These are phyloP conservation scores for Tachyglossus aculeatus DNA, from an alignment of 2,797 vertebrate species.

Conservation along the genomic window DNA sequence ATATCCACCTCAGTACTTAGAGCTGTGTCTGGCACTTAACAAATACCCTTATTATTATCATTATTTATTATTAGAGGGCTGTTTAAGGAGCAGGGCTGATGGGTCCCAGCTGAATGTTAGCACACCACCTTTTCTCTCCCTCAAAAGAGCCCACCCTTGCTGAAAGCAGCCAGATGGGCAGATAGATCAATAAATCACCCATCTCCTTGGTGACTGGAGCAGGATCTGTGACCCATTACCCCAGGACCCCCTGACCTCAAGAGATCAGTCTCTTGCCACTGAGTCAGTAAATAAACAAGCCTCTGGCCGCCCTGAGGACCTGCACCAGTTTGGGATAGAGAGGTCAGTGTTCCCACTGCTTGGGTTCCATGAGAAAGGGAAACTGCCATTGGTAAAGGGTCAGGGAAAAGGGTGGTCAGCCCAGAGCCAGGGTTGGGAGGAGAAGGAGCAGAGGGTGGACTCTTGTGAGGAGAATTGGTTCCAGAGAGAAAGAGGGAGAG, in stretches of 20 bases:
- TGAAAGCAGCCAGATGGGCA: conserved; percentile 10
- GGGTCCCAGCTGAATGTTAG: conserved; percentile 31
- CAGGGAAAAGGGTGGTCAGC: not conserved
- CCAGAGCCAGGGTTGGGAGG: no score
- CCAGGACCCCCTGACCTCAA: conserved; percentile 6
- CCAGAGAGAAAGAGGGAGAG: not conserved
- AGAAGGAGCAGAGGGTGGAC: no score
- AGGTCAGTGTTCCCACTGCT: not conserved
- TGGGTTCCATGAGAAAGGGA: not conserved
- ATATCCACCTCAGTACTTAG: no score
- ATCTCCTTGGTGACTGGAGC: conserved; percentile 27
- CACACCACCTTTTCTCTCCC: no score
- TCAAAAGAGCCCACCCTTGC: no score
- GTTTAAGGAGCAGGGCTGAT: conserved; percentile 26
- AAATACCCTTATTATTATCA: no score
- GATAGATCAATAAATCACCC: conserved; percentile 28
- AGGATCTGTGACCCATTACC: conserved; percentile 5
- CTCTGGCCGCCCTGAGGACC: not conserved
- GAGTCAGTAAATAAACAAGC: not conserved
- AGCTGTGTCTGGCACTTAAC: no score
- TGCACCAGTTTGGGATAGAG: fast-evolving
- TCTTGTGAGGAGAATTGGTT: no score
- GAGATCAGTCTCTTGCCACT: not conserved
- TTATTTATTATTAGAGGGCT: conserved; percentile 3
- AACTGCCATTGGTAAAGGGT: not conserved